Percentiles rank a stretch among this genome's conserved stretches.
These are phyloP conservation scores for Lerista edwardsae DNA, from an alignment of 2,797 vertebrate species.

Conservation along the genomic window DNA sequence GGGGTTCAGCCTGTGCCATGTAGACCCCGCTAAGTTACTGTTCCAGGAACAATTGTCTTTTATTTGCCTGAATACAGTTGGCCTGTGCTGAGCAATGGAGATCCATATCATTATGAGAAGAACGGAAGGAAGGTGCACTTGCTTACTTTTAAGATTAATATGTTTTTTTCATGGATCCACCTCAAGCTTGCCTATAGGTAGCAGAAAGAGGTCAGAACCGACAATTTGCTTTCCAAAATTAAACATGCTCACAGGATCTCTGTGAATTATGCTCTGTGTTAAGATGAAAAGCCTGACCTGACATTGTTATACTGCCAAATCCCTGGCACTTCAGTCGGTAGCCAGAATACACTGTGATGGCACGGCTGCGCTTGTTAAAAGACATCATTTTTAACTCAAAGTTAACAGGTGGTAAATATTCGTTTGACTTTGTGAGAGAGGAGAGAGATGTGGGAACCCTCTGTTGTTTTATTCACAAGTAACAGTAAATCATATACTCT, in stretches of 20 bases:
- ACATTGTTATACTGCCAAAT: conserved; percentile 11
- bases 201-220: background rate
- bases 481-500: conserved; percentile 20
- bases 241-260: background rate
- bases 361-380: conserved; percentile 5
- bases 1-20: background rate
- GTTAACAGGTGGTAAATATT: background rate
- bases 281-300: conserved; percentile 38
- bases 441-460: background rate
- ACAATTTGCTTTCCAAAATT: conserved; percentile 2
- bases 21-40: no score
- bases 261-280: background rate
- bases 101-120: background rate
- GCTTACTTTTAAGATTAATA: background rate
- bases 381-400: conserved; percentile 7
- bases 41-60: background rate
- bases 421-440: conserved; percentile 9
- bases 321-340: background rate
- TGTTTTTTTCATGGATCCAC: conserved; percentile 2
- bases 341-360: background rate
- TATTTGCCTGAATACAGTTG: no score
- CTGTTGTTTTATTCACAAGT: background rate
- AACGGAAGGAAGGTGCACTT: background rate
- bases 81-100: background rate
- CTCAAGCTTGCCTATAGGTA: conserved; percentile 6